Percentiles rank a stretch among this genome's conserved stretches.
phyloP scores from a whole-genome alignment of 2,113 vertebrate species.

The Bambusicola thoracicus region DNA sequence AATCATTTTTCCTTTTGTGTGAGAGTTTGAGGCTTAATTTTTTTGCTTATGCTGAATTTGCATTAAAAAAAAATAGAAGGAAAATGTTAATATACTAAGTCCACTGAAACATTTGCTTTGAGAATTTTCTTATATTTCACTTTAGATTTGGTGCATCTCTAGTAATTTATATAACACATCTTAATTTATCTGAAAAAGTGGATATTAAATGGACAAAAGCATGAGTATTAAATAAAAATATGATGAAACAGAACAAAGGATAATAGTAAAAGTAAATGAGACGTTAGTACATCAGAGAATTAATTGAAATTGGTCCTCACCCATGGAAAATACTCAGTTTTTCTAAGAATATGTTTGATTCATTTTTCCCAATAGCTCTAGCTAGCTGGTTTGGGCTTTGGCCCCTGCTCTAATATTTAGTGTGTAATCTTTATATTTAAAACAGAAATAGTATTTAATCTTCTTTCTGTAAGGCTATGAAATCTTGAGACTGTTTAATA shows the following conservation, averaged over 20 bases:
- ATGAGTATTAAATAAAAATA: not conserved
- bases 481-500: not conserved
- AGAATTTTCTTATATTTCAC: not conserved
- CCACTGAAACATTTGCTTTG: not conserved
- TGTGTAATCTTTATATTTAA: not conserved
- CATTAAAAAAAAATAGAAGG: not conserved
- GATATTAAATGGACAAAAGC: not conserved
- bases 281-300: not conserved
- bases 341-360: not conserved
- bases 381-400: not conserved
- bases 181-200: not conserved
- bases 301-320: not conserved
- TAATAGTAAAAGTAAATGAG: not conserved
- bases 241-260: accelerated
- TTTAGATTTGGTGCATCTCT: not conserved
- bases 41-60: not conserved
- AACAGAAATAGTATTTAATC: not conserved
- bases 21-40: not conserved
- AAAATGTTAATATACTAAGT: not conserved
- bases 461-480: not conserved
- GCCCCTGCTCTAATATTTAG: not conserved
- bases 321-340: not conserved
- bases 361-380: not conserved
- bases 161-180: not conserved
- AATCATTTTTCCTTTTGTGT: not conserved